Percentiles rank a stretch among this genome's conserved stretches.
These are phyloP conservation scores for Ditylenchus weischeri DNA, from an alignment of 2,888 invertebrate species.

Conservation along the genomic window DNA sequence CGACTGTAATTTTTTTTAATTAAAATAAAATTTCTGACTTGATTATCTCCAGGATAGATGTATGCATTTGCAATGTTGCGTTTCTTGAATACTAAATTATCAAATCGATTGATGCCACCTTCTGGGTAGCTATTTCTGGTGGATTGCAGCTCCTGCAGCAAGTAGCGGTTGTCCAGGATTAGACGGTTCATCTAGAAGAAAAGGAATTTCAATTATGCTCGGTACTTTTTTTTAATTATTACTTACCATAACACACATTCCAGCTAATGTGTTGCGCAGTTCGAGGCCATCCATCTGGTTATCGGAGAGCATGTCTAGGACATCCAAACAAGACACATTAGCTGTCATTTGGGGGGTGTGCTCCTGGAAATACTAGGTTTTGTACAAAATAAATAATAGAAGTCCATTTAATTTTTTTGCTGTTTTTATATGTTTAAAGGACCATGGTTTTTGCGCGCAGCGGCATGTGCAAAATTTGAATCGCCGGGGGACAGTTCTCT, in stretches of 20 bases:
- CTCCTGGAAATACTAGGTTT: background rate
- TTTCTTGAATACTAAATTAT: conserved; percentile 30
- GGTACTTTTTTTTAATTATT: background rate
- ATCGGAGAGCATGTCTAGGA: background rate
- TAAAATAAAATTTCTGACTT: too few species aligned
- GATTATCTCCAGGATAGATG: conserved; percentile 19
- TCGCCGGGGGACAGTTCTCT: too few species aligned
- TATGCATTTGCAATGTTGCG: conserved; percentile 14
- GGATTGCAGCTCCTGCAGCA: conserved; percentile 27
- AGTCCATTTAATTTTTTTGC: too few species aligned
- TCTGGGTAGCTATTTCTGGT: conserved; percentile 18
- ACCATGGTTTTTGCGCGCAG: too few species aligned
- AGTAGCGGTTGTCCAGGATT: conserved; percentile 28
- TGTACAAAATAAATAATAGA: background rate
- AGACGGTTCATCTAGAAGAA: conserved; percentile 28
- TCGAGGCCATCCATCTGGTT: conserved; percentile 4
- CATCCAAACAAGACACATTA: conserved; percentile 5
- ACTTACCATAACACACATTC: conserved; percentile 10
- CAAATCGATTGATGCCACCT: conserved; percentile 18
- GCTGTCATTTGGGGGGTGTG: conserved; percentile 6
- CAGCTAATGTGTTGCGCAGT: conserved; percentile 1
- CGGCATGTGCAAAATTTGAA: too few species aligned
- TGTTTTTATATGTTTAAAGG: too few species aligned
- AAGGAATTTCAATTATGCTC: background rate
- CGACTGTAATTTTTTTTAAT: too few species aligned